A percentile compares a stretch with the other conserved stretches of the same genome.
Conservation (phyloP, 2,888 invertebrate genomes). For the Monoplex corrugatus region DNA sequence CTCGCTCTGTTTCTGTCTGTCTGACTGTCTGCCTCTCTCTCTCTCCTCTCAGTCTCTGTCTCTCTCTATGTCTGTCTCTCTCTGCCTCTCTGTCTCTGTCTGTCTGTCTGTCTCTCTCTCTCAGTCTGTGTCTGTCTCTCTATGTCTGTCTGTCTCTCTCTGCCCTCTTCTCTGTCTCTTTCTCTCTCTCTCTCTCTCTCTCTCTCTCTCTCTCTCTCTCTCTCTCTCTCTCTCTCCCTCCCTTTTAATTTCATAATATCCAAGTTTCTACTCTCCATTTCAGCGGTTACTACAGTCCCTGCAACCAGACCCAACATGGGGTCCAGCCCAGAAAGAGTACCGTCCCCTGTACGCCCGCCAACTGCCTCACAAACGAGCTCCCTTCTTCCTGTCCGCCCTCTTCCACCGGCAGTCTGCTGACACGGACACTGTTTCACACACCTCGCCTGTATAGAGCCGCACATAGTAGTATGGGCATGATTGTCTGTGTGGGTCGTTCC, state of each 20-base stretch:
- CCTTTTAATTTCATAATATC: too few relatives aligned
- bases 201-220: background rate
- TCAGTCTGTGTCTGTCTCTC: background rate
- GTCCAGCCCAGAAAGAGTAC: slow-evolving; percentile 65
- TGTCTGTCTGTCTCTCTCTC: background rate
- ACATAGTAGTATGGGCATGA: too few relatives aligned
- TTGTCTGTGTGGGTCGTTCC: too few relatives aligned
- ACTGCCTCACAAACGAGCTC: background rate
- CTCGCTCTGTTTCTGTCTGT: too few relatives aligned
- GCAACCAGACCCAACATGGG: slow-evolving; percentile 68
- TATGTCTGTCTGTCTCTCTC: background rate
- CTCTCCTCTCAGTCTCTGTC: background rate
- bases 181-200: background rate
- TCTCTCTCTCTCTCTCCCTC: background rate
- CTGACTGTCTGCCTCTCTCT: too few relatives aligned
- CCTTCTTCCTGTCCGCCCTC: background rate
- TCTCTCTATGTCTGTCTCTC: background rate
- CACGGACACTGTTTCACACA: too few relatives aligned
- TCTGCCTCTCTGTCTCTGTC: background rate
- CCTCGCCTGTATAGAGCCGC: too few relatives aligned
- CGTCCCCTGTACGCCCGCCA: slow-evolving; percentile 51
- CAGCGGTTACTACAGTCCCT: slow-evolving; percentile 66
- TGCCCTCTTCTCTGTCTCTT: too few relatives aligned
- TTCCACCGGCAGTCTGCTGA: background rate
- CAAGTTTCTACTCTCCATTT: slow-evolving; percentile 53